Conservation (phyloP, 2,888 invertebrate species). For the Aproaerema taeniolella region DNA sequence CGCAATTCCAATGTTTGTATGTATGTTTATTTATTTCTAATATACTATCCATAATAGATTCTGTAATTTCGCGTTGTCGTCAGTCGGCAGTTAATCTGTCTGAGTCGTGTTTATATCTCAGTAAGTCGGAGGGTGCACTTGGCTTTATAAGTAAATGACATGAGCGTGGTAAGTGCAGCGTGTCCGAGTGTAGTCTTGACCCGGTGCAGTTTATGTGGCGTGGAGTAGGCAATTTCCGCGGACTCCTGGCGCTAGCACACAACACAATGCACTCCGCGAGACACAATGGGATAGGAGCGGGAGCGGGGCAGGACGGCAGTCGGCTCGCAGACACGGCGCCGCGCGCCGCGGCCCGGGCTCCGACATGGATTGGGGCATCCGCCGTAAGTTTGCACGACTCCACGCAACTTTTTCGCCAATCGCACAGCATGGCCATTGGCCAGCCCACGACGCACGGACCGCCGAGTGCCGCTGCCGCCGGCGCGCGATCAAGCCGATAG, state of each 20-base stretch:
- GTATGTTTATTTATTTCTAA: too few relatives aligned
- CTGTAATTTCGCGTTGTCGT: too few relatives aligned
- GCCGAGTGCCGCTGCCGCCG: conserved; percentile 12
- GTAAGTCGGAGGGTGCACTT: too few relatives aligned
- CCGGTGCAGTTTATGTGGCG: background rate
- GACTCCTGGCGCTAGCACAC: conserved; percentile 27
- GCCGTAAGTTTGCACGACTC: conserved; percentile 59
- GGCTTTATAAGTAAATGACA: too few relatives aligned
- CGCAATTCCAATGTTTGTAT: too few relatives aligned
- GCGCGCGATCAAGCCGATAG: conserved; percentile 45
- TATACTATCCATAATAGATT: too few relatives aligned
- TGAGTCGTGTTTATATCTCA: too few relatives aligned
- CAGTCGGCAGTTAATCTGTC: too few relatives aligned
- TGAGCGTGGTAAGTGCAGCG: too few relatives aligned
- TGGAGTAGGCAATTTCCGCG: too few relatives aligned
- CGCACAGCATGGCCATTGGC: background rate
- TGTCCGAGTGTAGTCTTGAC: background rate
- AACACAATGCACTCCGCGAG: conserved; percentile 43
- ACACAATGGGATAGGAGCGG: conserved; percentile 50
- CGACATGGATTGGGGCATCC: conserved; percentile 75
- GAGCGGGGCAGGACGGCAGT: conserved; percentile 68
- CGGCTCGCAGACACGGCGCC: conserved; percentile 63
- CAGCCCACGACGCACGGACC: background rate
- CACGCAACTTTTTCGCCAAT: conserved; percentile 33
- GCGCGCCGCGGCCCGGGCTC: conserved; percentile 47